Conservation (phyloP, 2,888 invertebrate species). For the Dryomyza anilis region DNA sequence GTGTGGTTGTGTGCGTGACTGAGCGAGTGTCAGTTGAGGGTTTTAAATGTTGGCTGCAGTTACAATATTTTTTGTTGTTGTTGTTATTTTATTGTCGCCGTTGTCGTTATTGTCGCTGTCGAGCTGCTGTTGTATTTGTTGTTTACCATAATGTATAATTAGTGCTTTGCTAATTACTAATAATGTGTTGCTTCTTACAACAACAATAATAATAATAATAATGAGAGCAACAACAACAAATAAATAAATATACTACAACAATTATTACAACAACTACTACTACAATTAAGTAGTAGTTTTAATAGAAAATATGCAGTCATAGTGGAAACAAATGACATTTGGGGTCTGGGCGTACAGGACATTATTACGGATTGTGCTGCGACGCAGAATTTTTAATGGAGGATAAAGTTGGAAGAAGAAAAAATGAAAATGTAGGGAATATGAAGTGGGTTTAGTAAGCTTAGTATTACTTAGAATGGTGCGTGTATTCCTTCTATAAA, state of each 20-base stretch:
- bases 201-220: not conserved
- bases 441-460: too few relatives aligned
- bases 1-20: not conserved
- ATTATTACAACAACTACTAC: not conserved
- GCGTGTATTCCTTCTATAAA: too few relatives aligned
- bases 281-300: not conserved
- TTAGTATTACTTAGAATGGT: too few relatives aligned
- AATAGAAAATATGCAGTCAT: not conserved
- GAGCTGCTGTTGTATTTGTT: not conserved
- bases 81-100: not conserved
- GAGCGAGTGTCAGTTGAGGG: not conserved
- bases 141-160: conserved; percentile 7
- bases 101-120: not conserved
- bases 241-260: not conserved
- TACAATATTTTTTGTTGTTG: not conserved
- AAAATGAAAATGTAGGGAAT: too few relatives aligned
- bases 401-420: too few relatives aligned
- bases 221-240: not conserved
- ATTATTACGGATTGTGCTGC: too few relatives aligned
- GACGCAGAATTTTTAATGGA: too few relatives aligned
- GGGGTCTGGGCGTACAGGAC: too few relatives aligned
- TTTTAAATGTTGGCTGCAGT: not conserved
- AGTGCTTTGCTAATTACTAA: conserved; percentile 11
- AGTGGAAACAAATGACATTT: too few relatives aligned
- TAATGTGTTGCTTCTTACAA: conserved; percentile 9